A percentile compares a stretch with the other conserved stretches of the same genome.
Conservation (phyloP, 2,113 vertebrate genomes). For the Notiomystis cincta region DNA sequence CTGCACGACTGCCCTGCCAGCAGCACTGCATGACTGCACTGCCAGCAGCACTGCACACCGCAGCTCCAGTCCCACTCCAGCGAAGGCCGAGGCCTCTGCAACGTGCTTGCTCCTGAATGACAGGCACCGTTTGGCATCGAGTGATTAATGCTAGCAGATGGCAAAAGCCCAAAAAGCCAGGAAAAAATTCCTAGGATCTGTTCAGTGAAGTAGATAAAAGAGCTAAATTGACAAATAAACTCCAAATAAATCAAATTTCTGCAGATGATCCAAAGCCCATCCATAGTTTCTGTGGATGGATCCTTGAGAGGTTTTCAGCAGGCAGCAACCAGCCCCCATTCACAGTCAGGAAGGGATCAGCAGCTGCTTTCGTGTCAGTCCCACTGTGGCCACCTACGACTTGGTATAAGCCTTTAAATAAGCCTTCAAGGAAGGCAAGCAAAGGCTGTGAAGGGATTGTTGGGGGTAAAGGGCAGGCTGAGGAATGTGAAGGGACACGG, state of each 20-base stretch:
- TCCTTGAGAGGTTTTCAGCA: not conserved
- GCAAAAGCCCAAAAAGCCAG: not conserved
- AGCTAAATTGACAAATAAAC: not conserved
- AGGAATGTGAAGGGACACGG: fast-evolving
- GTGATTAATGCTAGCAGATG: not conserved
- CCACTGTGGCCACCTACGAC: not conserved
- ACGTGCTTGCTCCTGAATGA: not conserved
- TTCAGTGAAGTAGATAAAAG: not conserved
- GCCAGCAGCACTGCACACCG: not conserved
- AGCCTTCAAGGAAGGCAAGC: not conserved
- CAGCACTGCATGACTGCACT: not conserved
- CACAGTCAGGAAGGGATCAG: not conserved
- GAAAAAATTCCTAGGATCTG: not conserved
- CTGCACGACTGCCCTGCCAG: not conserved
- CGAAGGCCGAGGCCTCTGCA: not conserved
- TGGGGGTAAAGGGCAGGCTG: not conserved
- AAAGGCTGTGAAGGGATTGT: not conserved
- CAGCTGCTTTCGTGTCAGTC: not conserved
- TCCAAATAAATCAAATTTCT: not conserved
- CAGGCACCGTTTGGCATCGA: fast-evolving
- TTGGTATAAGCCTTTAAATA: not conserved
- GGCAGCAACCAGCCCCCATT: not conserved
- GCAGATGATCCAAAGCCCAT: not conserved
- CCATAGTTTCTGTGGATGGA: not conserved
- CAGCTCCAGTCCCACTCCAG: not conserved